Conservation (phyloP, 1,140 invertebrate species). For the Bombus haemorrhoidalis region DNA sequence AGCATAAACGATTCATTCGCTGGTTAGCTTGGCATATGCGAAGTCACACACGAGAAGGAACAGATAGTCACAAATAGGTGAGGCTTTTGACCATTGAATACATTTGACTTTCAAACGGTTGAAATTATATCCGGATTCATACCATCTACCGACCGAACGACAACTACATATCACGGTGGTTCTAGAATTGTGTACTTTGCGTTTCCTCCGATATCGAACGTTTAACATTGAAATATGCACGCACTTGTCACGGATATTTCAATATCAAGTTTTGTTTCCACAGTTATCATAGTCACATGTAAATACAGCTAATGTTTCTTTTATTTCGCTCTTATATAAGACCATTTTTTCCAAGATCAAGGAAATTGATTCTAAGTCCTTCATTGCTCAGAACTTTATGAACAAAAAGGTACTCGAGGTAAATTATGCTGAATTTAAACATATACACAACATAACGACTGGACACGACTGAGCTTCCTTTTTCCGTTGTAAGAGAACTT, state of each 20-base stretch:
- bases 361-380: background rate
- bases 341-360: background rate
- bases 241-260: background rate
- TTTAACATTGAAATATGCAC: background rate
- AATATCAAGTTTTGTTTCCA: background rate
- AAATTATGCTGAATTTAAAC: background rate
- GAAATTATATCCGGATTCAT: slow-evolving; percentile 49
- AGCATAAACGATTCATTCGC: slow-evolving; percentile 51
- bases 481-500: background rate
- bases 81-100: slow-evolving; percentile 41
- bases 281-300: too few species aligned
- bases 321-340: background rate
- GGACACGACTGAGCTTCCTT: background rate
- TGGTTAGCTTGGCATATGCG: background rate
- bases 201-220: background rate
- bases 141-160: background rate
- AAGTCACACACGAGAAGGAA: background rate
- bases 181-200: background rate
- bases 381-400: background rate
- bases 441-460: background rate
- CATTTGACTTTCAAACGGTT: slow-evolving; percentile 58
- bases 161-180: too few species aligned
- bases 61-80: slow-evolving; percentile 41
- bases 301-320: background rate
- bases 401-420: too few species aligned